Base-by-base conservation (phyloP, 64 coral and sea anemone genomes). In the Actinia tenebrosa region DNA sequence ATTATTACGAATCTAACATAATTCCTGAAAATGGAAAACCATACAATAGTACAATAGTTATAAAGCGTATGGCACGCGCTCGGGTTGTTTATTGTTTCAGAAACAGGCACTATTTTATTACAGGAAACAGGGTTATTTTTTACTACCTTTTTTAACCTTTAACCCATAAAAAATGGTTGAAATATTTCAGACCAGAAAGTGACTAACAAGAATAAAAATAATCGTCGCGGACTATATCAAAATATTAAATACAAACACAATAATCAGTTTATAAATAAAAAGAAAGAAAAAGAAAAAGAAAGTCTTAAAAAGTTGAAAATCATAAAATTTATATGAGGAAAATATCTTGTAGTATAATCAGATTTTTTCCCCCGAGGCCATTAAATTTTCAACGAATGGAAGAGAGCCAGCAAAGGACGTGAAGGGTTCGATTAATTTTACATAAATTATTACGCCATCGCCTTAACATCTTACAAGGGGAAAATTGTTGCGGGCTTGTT, bases 391-490 rank as follows among this genome's bases (percentile, higher is more conserved):
- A 75, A 75, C 69, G 69, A 75, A 75, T 75, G 69, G 22, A 30
- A 75, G 10, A 75, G n/a, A 75, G 69, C 13, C 69, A 30, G 69
- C n/a, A 75, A 25, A 0, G 25, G 13, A 20, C 63, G n/a, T 42
- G 3, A 72, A 75, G 42, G 69, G 26, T 7, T 66, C 69, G n/a
- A 75, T 37, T 37, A 37, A 37, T 37, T 37, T 37, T 37, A 75
- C 42, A 42, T 75, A 75, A 17, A 81, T 81, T 53, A 81, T 81
- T 81, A 81, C 79, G 79, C 79, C 79, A 81, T 81, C 79, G 79
- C 10, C 8, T 50, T 81, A 81, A 16, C 45, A 81, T 81, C 23
- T 50, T 50, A 50, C 25, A 9, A 81, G 25, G 13, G n/a, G 69
- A 25, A 37, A 42, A 30, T 15, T 75, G 8, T 75, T 26, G 69